These are phyloP conservation scores for Globodera ellingtonae DNA, from an alignment of 1,140 invertebrate species.

Conservation along the genomic window DNA sequence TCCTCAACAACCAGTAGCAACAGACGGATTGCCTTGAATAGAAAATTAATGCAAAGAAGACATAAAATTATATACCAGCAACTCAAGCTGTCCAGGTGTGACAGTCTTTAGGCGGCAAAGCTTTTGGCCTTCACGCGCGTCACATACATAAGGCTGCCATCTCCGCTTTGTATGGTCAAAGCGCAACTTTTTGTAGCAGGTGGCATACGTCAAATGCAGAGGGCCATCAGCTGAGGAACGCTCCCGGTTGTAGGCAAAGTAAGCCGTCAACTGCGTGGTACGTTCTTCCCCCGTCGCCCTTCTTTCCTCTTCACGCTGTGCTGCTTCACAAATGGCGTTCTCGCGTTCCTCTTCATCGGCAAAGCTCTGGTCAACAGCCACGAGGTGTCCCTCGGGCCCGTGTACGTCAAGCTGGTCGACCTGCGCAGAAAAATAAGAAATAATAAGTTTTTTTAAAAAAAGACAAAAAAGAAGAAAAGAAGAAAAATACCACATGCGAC, in stretches of 20 bases:
- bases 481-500: slow-evolving; percentile 6
- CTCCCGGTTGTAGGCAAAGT: neutral
- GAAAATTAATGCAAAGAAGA: too few relatives aligned
- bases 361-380: neutral
- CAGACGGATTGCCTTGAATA: neutral
- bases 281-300: neutral
- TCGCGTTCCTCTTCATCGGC: neutral
- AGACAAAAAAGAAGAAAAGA: too few relatives aligned
- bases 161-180: neutral
- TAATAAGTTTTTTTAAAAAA: too few relatives aligned
- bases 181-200: neutral
- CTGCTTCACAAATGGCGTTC: neutral
- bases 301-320: neutral
- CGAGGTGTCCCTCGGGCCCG: neutral
- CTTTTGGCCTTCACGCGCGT: neutral
- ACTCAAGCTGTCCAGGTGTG: neutral
- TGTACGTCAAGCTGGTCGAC: slow-evolving; percentile 2
- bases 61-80: too few relatives aligned
- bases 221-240: neutral
- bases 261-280: neutral
- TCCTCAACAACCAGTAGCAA: neutral
- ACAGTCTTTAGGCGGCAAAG: neutral
- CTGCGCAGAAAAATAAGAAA: neutral
- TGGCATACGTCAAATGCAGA: neutral
- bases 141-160: neutral